Evolutionary conservation across 1,140 invertebrate species (phyloP).

Genomic region (Hylaeus anthracinus): DNA sequence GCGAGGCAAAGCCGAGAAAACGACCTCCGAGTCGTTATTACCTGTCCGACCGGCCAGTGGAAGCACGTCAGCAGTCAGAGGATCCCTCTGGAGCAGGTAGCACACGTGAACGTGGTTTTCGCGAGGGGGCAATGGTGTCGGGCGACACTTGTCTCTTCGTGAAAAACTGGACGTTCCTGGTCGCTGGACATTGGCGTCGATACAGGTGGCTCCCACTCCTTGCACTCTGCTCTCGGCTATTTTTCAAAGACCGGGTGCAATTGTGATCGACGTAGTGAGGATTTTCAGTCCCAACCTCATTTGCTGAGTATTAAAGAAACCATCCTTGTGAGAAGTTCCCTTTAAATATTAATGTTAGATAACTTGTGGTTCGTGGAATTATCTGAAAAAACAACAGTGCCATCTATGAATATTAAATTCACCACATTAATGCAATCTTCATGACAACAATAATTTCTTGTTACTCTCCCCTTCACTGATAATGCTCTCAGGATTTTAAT

Average conservation of each 20-base stretch:
- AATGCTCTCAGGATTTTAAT: too few species aligned
- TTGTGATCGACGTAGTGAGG: too few species aligned
- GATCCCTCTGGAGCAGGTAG: constrained; percentile 52
- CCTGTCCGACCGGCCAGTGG: constrained; percentile 33
- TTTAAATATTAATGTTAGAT: too few species aligned
- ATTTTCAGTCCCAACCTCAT: too few species aligned
- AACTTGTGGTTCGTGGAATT: too few species aligned
- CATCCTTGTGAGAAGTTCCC: too few species aligned
- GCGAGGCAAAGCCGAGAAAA: constrained; percentile 42
- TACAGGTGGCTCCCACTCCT: background rate
- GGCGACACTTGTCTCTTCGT: constrained; percentile 73
- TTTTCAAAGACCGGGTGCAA: background rate
- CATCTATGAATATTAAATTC: too few species aligned
- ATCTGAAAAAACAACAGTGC: too few species aligned
- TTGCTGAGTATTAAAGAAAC: too few species aligned
- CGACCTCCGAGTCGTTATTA: constrained; percentile 48
- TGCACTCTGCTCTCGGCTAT: background rate
- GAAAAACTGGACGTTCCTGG: constrained; percentile 73
- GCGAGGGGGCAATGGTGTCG: constrained; percentile 67
- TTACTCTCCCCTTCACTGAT: too few species aligned
- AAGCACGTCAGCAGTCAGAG: constrained; percentile 47
- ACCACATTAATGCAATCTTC: too few species aligned
- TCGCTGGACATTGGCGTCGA: constrained; percentile 55
- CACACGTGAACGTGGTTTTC: constrained; percentile 67
- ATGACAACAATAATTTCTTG: too few species aligned